Percentiles rank a stretch among this genome's conserved stretches.
Evolutionary conservation across 1,140 invertebrate species (phyloP).

Genomic region (Chelonus insularis): DNA sequence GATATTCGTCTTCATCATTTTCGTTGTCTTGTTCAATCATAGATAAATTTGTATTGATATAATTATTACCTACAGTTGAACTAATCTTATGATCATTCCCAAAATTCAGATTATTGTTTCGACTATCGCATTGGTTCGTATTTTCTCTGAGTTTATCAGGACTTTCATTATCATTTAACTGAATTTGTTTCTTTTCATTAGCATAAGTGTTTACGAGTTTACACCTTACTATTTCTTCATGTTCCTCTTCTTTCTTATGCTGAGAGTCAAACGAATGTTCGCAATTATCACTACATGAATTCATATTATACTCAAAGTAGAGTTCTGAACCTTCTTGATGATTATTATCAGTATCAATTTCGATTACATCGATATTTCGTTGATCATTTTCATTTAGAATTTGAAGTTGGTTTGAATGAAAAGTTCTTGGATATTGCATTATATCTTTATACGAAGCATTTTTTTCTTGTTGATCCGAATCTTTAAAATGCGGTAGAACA

Average conservation of each 20-base stretch:
- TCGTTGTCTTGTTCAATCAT: too few species aligned
- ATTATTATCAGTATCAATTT: background rate
- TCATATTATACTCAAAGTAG: slow-evolving; percentile 16
- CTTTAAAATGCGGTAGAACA: background rate
- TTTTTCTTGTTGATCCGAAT: slow-evolving; percentile 3
- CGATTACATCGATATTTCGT: background rate
- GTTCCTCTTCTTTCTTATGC: background rate
- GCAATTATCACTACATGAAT: slow-evolving; percentile 18
- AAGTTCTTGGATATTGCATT: background rate
- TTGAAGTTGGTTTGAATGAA: background rate
- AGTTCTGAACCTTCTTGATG: slow-evolving; percentile 17
- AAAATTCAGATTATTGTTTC: slow-evolving; percentile 49
- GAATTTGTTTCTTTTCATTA: background rate
- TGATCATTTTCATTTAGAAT: background rate
- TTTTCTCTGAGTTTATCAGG: too few species aligned
- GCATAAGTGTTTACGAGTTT: background rate
- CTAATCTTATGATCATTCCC: too few species aligned
- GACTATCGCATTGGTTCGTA: too few species aligned
- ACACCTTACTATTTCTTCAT: background rate
- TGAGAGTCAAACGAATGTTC: background rate
- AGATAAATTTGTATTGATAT: too few species aligned
- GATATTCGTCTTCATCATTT: slow-evolving; percentile 33
- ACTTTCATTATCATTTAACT: slow-evolving; percentile 30
- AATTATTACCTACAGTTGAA: too few species aligned
- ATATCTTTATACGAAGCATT: background rate